These are phyloP conservation scores for Callipepla californica DNA, from an alignment of 2,113 vertebrate genomes.

Conservation along the genomic window DNA sequence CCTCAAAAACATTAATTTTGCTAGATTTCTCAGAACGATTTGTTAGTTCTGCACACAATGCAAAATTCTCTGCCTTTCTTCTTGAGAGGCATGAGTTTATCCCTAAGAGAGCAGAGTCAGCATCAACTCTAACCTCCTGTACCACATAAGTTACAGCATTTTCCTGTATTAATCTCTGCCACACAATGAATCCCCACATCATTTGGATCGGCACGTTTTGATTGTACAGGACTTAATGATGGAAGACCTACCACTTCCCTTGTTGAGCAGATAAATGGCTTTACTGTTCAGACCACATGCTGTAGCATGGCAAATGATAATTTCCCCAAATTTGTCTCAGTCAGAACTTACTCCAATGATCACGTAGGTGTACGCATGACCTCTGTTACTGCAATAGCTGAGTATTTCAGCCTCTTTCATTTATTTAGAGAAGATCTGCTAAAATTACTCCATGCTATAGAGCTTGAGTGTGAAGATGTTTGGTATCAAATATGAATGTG, in stretches of 20 bases:
- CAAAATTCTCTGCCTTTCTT: background rate
- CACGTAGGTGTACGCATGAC: rapidly evolving
- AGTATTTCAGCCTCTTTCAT: background rate
- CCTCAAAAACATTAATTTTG: background rate
- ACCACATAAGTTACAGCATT: background rate
- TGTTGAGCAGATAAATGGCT: background rate
- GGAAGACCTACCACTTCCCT: background rate
- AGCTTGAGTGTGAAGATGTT: background rate
- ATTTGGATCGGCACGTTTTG: background rate
- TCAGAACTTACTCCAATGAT: background rate
- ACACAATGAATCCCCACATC: background rate
- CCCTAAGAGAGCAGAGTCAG: background rate
- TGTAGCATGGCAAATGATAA: background rate
- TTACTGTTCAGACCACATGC: background rate
- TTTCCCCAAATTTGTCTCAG: background rate
- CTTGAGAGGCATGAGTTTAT: background rate
- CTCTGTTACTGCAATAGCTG: background rate
- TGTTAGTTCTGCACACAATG: background rate
- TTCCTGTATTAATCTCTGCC: background rate
- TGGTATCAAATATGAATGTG: background rate
- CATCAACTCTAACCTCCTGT: background rate
- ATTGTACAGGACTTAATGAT: background rate
- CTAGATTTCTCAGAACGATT: background rate
- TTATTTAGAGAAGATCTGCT: constrained; percentile 4
- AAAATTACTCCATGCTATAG: background rate